These are phyloP conservation scores for Anas platyrhynchos DNA, from an alignment of 2,113 vertebrate species.

Conservation along the genomic window DNA sequence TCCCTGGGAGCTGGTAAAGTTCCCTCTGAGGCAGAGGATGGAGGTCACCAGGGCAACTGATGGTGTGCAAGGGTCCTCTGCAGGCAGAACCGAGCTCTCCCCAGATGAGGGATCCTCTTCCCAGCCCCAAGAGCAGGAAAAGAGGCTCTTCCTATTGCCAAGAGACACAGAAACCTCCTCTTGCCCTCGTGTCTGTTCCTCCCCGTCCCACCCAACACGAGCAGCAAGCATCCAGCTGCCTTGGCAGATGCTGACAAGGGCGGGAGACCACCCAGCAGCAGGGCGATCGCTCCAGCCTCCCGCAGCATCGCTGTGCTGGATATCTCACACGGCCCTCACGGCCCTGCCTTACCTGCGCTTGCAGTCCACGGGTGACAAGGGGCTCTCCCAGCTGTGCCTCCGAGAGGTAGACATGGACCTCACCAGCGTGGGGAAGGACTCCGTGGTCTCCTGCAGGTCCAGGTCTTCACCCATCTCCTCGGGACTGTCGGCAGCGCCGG, in stretches of 20 bases:
- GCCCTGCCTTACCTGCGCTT: slow-evolving; percentile 78
- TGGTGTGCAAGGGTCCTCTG: not conserved
- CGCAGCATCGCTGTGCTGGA: accelerated
- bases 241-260: not conserved
- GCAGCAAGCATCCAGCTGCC: not conserved
- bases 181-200: not conserved
- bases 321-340: accelerated
- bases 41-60: not conserved
- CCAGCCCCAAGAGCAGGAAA: accelerated
- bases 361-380: slow-evolving; percentile 80
- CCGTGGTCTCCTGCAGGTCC: slow-evolving; percentile 35
- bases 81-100: not conserved
- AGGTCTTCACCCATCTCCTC: not conserved
- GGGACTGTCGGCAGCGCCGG: not conserved
- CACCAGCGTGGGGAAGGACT: slow-evolving; percentile 78
- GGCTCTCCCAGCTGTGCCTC: slow-evolving; percentile 89
- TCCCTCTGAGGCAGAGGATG: not conserved
- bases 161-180: not conserved
- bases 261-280: not conserved
- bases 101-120: not conserved
- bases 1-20: not conserved
- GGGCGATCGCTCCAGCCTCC: not conserved
- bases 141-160: not conserved
- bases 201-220: not conserved
- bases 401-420: slow-evolving; percentile 82